Conservation (phyloP, 2,797 vertebrate genomes). For the Heterohyrax brucei region DNA sequence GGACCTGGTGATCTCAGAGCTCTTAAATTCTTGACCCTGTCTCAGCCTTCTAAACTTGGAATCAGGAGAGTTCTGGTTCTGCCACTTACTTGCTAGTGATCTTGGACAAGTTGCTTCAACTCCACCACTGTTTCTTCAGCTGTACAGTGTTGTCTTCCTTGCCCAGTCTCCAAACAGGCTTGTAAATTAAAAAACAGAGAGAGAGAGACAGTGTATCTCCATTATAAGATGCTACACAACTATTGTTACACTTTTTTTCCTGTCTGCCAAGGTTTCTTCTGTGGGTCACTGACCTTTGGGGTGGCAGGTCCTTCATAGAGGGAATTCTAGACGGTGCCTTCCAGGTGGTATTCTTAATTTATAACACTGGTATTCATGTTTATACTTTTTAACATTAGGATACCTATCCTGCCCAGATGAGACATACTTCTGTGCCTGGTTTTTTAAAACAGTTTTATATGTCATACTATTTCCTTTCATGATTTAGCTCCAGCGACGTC, state of each 20-base stretch:
- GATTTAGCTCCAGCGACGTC: conserved; percentile 96
- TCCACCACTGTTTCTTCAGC: not conserved
- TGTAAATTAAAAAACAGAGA: not conserved
- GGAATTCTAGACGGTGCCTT: not conserved
- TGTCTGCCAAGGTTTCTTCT: conserved; percentile 25
- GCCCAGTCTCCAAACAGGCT: not conserved
- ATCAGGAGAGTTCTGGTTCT: conserved; percentile 60
- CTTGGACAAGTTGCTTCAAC: conserved; percentile 32
- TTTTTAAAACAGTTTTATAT: conserved; percentile 44
- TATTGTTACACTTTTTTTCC: not conserved
- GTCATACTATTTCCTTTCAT: not conserved
- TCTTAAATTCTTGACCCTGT: not conserved
- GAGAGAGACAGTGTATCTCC: not conserved
- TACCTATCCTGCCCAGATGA: not conserved
- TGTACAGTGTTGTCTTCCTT: not conserved
- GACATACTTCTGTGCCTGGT: not conserved
- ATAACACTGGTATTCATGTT: not conserved
- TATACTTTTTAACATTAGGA: not conserved
- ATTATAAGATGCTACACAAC: not conserved
- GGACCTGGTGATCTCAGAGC: not conserved
- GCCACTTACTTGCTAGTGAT: not conserved
- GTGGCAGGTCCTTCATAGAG: conserved; percentile 18
- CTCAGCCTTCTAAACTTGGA: conserved; percentile 55
- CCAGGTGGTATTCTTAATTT: not conserved
- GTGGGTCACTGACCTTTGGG: conserved; percentile 7